These are phyloP conservation scores for Cerastis rubricosa DNA, from an alignment of 2,888 invertebrate genomes.

Conservation along the genomic window DNA sequence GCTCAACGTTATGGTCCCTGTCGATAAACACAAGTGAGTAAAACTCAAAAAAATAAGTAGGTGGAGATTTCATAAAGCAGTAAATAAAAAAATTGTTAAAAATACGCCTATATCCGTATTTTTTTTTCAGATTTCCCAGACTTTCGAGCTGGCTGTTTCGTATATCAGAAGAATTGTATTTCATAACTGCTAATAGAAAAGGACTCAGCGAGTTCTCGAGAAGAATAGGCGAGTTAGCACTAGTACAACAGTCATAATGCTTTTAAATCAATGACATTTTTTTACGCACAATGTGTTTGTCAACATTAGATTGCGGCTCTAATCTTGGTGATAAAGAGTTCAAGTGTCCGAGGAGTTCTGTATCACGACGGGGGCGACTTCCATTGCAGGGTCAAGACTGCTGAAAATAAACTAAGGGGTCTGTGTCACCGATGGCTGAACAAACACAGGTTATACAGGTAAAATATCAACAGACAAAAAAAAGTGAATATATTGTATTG, in stretches of 20 bases:
- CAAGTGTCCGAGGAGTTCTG: slow-evolving; percentile 79
- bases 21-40: slow-evolving; percentile 75
- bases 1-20: slow-evolving; percentile 77
- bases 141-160: slow-evolving; percentile 77
- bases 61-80: neutral
- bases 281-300: slow-evolving; percentile 71
- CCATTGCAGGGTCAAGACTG: slow-evolving; percentile 48
- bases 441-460: slow-evolving; percentile 53
- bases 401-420: slow-evolving; percentile 19
- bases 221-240: slow-evolving; percentile 83
- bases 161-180: slow-evolving; percentile 79
- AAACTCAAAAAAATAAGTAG: neutral
- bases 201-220: slow-evolving; percentile 80
- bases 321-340: slow-evolving; percentile 69
- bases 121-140: slow-evolving; percentile 74
- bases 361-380: slow-evolving; percentile 69
- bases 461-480: slow-evolving; percentile 34
- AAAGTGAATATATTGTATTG: slow-evolving; percentile 8
- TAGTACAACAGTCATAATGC: slow-evolving; percentile 69
- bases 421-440: slow-evolving; percentile 31
- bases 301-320: slow-evolving; percentile 75
- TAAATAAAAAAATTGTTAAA: neutral
- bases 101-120: neutral
- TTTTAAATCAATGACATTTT: slow-evolving; percentile 52
- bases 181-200: slow-evolving; percentile 79